A percentile compares a stretch with the other conserved stretches of the same genome.
These are phyloP conservation scores for Endomychus coccineus DNA, from an alignment of 2,888 invertebrate species.

Conservation along the genomic window DNA sequence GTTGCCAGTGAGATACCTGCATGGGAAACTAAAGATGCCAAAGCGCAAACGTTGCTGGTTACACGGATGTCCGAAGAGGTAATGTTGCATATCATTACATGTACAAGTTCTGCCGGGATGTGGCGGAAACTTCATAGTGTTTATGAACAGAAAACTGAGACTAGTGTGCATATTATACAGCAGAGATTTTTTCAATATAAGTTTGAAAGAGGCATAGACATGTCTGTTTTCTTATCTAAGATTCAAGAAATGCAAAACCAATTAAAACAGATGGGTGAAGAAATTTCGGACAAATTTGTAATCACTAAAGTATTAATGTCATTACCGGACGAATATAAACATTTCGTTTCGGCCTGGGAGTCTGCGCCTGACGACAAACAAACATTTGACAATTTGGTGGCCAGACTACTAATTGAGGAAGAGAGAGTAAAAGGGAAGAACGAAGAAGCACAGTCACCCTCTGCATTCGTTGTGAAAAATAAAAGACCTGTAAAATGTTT, in stretches of 20 bases:
- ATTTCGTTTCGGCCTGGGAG: constrained; percentile 25
- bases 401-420: constrained; percentile 24
- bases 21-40: too few relatives aligned
- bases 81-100: constrained; percentile 22
- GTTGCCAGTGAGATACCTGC: too few relatives aligned
- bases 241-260: constrained; percentile 18
- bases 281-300: constrained; percentile 19
- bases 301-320: constrained; percentile 22
- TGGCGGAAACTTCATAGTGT: constrained; percentile 24
- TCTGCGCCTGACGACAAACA: constrained; percentile 20
- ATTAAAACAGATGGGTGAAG: constrained; percentile 21
- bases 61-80: too few relatives aligned
- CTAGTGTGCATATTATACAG: constrained; percentile 32
- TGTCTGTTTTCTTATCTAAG: constrained; percentile 22
- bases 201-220: constrained; percentile 21
- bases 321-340: constrained; percentile 19
- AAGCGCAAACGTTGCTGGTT: too few relatives aligned
- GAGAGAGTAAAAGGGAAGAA: too few relatives aligned
- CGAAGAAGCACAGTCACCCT: too few relatives aligned
- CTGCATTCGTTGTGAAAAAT: too few relatives aligned
- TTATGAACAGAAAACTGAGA: constrained; percentile 31
- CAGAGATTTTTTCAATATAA: constrained; percentile 31
- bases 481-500: too few relatives aligned
- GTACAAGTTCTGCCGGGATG: constrained; percentile 23
- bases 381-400: constrained; percentile 23